Conservation (phyloP, 2,888 invertebrate species). For the Drosophila nr. medialis region DNA sequence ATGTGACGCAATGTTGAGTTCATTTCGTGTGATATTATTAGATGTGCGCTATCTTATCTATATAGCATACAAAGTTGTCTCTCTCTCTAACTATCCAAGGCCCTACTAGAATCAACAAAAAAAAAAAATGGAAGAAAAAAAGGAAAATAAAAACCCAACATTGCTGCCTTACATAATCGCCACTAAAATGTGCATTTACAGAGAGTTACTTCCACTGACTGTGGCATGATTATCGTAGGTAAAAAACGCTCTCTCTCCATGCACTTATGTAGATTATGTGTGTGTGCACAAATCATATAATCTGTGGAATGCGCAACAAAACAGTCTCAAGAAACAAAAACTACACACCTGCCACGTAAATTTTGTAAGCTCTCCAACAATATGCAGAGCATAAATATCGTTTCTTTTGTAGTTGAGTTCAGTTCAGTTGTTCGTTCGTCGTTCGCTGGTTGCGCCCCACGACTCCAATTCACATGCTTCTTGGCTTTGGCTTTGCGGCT, state of each 20-base stretch:
- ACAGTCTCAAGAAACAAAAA: background rate
- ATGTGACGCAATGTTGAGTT: conserved; percentile 65
- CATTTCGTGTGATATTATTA: conserved; percentile 66
- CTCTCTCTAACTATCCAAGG: conserved; percentile 48
- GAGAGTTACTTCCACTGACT: conserved; percentile 4
- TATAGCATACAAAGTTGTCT: conserved; percentile 44
- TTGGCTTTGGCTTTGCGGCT: conserved; percentile 8
- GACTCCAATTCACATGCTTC: conserved; percentile 44
- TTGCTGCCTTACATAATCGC: conserved; percentile 65
- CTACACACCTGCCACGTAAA: conserved; percentile 76
- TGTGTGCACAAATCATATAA: conserved; percentile 44
- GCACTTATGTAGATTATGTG: conserved; percentile 57
- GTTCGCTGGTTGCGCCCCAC: conserved; percentile 22
- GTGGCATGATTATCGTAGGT: conserved; percentile 25
- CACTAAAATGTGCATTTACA: conserved; percentile 30
- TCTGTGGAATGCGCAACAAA: conserved; percentile 58
- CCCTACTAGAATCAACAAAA: conserved; percentile 32
- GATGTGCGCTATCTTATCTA: conserved; percentile 78
- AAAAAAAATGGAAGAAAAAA: background rate
- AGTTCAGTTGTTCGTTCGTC: conserved; percentile 1
- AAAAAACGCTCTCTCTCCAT: conserved; percentile 7
- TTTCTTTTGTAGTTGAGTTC: conserved; percentile 24
- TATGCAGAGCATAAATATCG: conserved; percentile 55
- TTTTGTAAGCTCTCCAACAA: conserved; percentile 62
- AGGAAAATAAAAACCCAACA: conserved; percentile 28